Conservation (phyloP, 2,797 vertebrate species). For the Petrocephalus sullivani region DNA sequence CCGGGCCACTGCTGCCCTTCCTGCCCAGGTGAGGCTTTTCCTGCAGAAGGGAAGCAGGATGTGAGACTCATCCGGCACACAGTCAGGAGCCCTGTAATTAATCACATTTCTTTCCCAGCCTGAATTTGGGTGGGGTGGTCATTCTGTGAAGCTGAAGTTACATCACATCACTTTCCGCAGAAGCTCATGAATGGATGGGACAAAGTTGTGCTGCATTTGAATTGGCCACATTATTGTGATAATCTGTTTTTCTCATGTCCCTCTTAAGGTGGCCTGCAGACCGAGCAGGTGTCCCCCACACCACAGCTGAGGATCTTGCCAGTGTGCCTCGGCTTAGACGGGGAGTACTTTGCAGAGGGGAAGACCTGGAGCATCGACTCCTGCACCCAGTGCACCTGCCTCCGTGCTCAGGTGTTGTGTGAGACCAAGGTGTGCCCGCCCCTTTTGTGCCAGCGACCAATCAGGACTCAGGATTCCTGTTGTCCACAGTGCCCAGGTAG, state of each 20-base stretch:
- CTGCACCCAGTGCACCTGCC: slow-evolving; percentile 72
- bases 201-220: neutral
- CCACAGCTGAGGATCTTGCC: slow-evolving; percentile 63
- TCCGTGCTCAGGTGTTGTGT: slow-evolving; percentile 66
- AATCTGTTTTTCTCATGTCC: neutral
- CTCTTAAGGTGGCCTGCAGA: neutral
- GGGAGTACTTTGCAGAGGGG: slow-evolving; percentile 71
- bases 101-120: neutral
- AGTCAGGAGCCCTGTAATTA: neutral
- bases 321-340: slow-evolving; percentile 68
- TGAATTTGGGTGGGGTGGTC: neutral
- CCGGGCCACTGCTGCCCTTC: slow-evolving; percentile 71
- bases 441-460: slow-evolving; percentile 67
- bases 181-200: neutral
- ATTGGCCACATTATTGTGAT: neutral
- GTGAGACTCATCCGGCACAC: too few species aligned
- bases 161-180: neutral
- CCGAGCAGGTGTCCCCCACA: slow-evolving; percentile 48
- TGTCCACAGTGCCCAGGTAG: slow-evolving; percentile 72
- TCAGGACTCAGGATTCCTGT: slow-evolving; percentile 70
- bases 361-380: slow-evolving; percentile 74
- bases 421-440: slow-evolving; percentile 75
- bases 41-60: neutral
- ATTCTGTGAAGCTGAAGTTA: neutral
- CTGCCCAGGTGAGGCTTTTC: slow-evolving; percentile 57